These are phyloP conservation scores for Wiebesia pumilae DNA, from an alignment of 1,140 invertebrate species.

Conservation along the genomic window DNA sequence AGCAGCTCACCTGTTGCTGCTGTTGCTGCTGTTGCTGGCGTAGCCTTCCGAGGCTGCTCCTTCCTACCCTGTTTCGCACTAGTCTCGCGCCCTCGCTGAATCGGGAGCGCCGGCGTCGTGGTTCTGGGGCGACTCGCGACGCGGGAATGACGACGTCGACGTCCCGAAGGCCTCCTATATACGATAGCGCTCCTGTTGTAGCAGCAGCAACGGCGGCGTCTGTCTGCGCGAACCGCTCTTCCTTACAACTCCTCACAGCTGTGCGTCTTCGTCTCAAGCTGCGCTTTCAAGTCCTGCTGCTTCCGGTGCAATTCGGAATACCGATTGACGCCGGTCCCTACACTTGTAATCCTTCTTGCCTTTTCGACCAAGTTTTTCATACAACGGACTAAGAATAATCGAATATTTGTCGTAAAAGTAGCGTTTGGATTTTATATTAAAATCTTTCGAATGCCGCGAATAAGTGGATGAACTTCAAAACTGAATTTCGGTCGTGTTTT, in stretches of 20 bases:
- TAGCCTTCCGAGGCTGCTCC: neutral
- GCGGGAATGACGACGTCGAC: slow-evolving; percentile 63
- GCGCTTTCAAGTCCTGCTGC: too few species aligned
- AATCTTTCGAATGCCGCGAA: too few species aligned
- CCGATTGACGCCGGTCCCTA: too few species aligned
- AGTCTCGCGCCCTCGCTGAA: slow-evolving; percentile 53
- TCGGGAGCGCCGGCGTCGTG: neutral
- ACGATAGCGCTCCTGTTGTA: slow-evolving; percentile 42
- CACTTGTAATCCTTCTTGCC: too few species aligned
- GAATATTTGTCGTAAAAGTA: too few species aligned
- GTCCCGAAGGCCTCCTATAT: slow-evolving; percentile 64
- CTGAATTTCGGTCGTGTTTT: neutral
- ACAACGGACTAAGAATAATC: too few species aligned
- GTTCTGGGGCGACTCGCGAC: slow-evolving; percentile 44
- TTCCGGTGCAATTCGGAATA: neutral
- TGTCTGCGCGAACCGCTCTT: neutral
- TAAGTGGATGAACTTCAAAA: too few species aligned
- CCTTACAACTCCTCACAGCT: too few species aligned
- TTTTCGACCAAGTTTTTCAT: too few species aligned
- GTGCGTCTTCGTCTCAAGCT: neutral
- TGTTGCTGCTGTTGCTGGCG: neutral
- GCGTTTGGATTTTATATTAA: too few species aligned
- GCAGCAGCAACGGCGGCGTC: neutral
- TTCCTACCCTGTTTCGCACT: neutral
- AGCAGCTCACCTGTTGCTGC: slow-evolving; percentile 63